Conservation (phyloP, 2,888 invertebrate species). For the Saturnia japonica region DNA sequence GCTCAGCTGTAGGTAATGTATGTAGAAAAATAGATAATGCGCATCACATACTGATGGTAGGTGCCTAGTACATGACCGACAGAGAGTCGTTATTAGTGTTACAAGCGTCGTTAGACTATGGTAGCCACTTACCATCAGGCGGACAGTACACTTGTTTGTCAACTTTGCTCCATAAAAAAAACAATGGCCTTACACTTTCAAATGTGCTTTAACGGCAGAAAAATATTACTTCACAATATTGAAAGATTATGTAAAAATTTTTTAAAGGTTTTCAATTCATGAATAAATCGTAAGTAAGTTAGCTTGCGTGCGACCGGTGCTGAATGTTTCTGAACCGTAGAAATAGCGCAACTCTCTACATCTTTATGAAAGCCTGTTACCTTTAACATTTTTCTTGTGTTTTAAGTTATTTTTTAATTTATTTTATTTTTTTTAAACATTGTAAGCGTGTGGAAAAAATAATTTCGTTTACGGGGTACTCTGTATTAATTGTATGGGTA, state of each 20-base stretch:
- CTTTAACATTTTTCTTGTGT: constrained; percentile 51
- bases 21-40: too few relatives aligned
- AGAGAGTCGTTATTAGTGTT: too few relatives aligned
- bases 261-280: not conserved
- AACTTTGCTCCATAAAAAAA: too few relatives aligned
- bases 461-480: too few relatives aligned
- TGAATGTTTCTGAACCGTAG: constrained; percentile 21
- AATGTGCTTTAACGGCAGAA: not conserved
- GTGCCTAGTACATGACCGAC: too few relatives aligned
- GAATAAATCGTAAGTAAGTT: not conserved
- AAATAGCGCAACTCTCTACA: constrained; percentile 30
- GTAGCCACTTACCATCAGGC: too few relatives aligned
- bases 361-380: constrained; percentile 51
- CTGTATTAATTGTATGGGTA: too few relatives aligned
- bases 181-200: not conserved
- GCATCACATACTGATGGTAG: too few relatives aligned
- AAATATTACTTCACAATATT: not conserved
- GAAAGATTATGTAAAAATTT: not conserved
- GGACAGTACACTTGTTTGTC: too few relatives aligned
- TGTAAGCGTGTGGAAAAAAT: too few relatives aligned
- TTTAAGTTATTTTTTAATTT: constrained; percentile 51
- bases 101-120: too few relatives aligned
- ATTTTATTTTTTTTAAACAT: constrained; percentile 21
- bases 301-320: not conserved
- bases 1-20: too few relatives aligned